These are phyloP conservation scores for Rhinichthys klamathensis DNA, from an alignment of 2,113 vertebrate species.

Conservation along the genomic window DNA sequence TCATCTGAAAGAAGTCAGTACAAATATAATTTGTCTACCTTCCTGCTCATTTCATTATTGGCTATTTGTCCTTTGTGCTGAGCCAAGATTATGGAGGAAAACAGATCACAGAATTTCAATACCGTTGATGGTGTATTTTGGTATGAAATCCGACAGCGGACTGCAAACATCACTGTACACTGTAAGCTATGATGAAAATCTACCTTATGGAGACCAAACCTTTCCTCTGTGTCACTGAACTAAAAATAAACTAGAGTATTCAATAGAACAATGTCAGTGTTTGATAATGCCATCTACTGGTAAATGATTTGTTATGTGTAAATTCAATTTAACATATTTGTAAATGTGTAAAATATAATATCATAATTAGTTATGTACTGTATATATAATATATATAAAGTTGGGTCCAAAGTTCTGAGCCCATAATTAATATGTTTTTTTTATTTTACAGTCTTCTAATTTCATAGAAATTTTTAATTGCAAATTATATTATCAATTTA, in stretches of 20 bases:
- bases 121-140: not conserved
- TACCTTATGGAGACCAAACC: not conserved
- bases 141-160: not conserved
- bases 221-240: not conserved
- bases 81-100: not conserved
- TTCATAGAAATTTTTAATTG: not conserved
- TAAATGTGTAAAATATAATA: not conserved
- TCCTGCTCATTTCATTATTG: slow-evolving; percentile 7
- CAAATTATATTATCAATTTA: not conserved
- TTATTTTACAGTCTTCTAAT: not conserved
- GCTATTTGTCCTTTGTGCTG: not conserved
- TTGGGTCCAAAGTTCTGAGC: not conserved
- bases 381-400: not conserved
- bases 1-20: not conserved
- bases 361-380: not conserved
- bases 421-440: not conserved
- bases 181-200: slow-evolving; percentile 15
- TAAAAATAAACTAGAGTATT: slow-evolving; percentile 9
- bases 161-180: not conserved
- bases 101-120: slow-evolving; percentile 9
- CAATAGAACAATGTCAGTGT: not conserved
- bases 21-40: not conserved
- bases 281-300: slow-evolving; percentile 24
- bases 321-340: not conserved
- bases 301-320: not conserved